phyloP scores from a whole-genome alignment of 2,888 invertebrate species.

The Acronicta psi region DNA sequence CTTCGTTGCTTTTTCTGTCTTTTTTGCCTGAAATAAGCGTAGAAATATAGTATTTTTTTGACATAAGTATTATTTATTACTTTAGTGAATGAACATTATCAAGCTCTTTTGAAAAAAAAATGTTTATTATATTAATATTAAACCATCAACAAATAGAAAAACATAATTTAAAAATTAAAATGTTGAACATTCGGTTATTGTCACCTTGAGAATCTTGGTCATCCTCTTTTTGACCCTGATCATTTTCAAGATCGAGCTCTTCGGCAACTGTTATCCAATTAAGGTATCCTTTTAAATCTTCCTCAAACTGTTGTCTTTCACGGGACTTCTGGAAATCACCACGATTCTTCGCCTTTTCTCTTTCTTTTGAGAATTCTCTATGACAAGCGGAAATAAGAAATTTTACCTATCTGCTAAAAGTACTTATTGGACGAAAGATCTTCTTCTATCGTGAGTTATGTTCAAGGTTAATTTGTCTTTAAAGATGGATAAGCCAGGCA shows the following conservation, averaged over 20 bases:
- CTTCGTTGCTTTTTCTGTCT: slow-evolving; percentile 79
- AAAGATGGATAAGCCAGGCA: too few species aligned
- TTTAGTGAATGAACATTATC: background rate
- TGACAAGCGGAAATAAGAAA: slow-evolving; percentile 4
- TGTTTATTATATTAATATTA: too few species aligned
- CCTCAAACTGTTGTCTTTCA: slow-evolving; percentile 99
- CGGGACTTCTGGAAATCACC: slow-evolving; percentile 99
- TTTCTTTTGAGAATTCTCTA: slow-evolving; percentile 99
- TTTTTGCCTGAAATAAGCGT: slow-evolving; percentile 72
- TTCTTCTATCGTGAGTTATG: too few species aligned
- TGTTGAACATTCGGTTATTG: background rate
- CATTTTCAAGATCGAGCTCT: slow-evolving; percentile 98
- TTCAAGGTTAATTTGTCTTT: too few species aligned
- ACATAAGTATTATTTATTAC: too few species aligned
- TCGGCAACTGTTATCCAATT: slow-evolving; percentile 99
- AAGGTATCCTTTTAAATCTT: slow-evolving; percentile 98
- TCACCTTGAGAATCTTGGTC: slow-evolving; percentile 88
- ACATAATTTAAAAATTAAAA: background rate
- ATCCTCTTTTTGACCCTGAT: slow-evolving; percentile 92
- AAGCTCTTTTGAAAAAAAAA: background rate
- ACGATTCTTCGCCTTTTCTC: slow-evolving; percentile 99
- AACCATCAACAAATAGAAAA: too few species aligned
- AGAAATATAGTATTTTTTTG: too few species aligned
- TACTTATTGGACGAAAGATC: too few species aligned
- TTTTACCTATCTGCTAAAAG: too few species aligned